Conservation (phyloP, 2,797 vertebrate species). For the Chrysocyon brachyurus region DNA sequence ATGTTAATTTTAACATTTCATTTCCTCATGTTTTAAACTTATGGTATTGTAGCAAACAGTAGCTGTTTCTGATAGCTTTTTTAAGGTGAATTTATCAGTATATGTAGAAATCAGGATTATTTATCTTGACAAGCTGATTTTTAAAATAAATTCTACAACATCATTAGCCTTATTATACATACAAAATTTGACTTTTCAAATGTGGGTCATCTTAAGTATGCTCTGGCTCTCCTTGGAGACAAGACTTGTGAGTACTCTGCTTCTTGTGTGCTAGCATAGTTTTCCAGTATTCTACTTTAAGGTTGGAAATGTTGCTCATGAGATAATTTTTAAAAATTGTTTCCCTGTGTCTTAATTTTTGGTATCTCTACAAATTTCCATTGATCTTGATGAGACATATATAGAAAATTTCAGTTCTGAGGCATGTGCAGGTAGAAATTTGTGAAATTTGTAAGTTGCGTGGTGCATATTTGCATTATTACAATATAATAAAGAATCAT, state of each 20-base stretch:
- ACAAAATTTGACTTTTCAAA: constrained; percentile 54
- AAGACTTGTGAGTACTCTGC: constrained; percentile 68
- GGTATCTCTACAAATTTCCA: not conserved
- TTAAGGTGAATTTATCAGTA: not conserved
- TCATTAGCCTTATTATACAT: constrained; percentile 56
- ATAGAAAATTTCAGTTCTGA: constrained; percentile 56
- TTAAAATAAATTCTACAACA: constrained; percentile 67
- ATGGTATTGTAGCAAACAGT: constrained; percentile 27
- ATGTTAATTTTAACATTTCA: constrained; percentile 61
- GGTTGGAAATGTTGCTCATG: constrained; percentile 34
- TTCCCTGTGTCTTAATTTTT: constrained; percentile 49
- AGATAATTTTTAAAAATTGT: constrained; percentile 52
- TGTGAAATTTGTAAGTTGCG: constrained; percentile 53
- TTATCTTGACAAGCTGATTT: constrained; percentile 24
- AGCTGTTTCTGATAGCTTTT: constrained; percentile 58
- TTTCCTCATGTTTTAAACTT: constrained; percentile 45
- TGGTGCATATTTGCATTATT: not conserved
- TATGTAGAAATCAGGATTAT: constrained; percentile 49
- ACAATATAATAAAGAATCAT: constrained; percentile 74
- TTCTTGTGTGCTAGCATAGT: constrained; percentile 24
- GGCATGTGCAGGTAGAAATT: constrained; percentile 33
- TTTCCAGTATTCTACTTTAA: constrained; percentile 52
- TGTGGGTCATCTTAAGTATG: constrained; percentile 61
- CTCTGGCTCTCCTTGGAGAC: constrained; percentile 51
- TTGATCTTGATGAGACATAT: constrained; percentile 35